A percentile compares a stretch with the other conserved stretches of the same genome.
Conservation (phyloP, 2,797 vertebrate species). For the Halcyon badia region DNA sequence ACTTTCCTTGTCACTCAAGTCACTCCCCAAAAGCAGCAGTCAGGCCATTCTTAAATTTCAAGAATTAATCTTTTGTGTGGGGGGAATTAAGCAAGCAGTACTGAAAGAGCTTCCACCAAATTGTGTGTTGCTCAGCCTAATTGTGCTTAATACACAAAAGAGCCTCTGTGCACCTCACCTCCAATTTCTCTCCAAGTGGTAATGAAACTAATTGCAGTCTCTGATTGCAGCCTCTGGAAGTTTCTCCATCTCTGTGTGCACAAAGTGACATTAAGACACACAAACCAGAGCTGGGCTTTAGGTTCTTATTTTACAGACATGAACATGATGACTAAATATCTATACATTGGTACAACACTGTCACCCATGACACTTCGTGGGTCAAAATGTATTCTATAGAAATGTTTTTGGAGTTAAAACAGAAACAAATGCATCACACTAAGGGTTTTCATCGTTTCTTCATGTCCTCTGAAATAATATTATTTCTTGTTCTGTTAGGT, state of each 20-base stretch:
- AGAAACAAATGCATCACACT: background rate
- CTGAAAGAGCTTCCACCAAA: background rate
- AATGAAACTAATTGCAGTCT: slow-evolving; percentile 1
- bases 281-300: background rate
- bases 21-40: background rate
- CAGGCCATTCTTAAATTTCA: background rate
- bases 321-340: background rate
- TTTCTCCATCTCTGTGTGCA: background rate
- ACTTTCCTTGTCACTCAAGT: slow-evolving; percentile 22
- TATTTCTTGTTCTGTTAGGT: background rate
- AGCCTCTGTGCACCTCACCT: background rate
- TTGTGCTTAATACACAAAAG: slow-evolving; percentile 26
- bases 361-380: background rate
- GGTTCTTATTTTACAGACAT: background rate
- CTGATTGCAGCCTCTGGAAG: background rate
- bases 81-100: background rate
- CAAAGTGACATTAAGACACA: background rate
- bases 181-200: background rate
- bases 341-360: background rate
- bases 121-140: background rate
- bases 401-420: background rate
- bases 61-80: slow-evolving; percentile 1
- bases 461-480: background rate
- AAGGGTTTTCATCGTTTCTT: background rate
- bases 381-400: background rate